A percentile compares a stretch with the other conserved stretches of the same genome.
Conservation (phyloP, 2,113 vertebrate genomes). For the Plecotus auritus region DNA sequence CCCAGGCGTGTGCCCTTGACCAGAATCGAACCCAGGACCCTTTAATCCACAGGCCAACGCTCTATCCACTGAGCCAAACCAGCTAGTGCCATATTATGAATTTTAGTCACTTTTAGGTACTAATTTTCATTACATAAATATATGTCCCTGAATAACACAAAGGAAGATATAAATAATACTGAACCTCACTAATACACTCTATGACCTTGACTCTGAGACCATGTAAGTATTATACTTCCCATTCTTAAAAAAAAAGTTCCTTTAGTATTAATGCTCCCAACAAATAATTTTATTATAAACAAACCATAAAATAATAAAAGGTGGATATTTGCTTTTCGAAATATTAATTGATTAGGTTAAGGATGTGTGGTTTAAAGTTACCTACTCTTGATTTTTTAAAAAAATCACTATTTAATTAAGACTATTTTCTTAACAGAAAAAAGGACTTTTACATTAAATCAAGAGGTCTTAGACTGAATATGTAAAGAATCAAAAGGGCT, state of each 20-base stretch:
- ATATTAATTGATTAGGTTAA: background rate
- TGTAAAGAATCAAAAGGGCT: background rate
- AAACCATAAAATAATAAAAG: background rate
- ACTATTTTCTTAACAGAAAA: background rate
- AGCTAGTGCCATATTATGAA: background rate
- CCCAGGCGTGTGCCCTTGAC: too few species aligned
- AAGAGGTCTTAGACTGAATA: background rate
- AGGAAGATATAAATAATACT: background rate
- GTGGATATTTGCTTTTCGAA: background rate
- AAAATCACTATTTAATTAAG: background rate
- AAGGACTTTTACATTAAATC: background rate
- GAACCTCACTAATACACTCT: background rate
- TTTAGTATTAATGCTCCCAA: background rate
- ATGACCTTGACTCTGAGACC: background rate
- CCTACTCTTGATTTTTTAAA: background rate
- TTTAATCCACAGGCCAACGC: too few species aligned
- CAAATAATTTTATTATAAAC: background rate
- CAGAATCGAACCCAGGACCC: too few species aligned
- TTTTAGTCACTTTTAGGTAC: slow-evolving; percentile 21
- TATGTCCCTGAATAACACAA: background rate
- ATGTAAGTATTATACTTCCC: background rate
- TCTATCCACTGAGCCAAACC: too few species aligned
- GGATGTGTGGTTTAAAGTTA: background rate
- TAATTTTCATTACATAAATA: background rate
- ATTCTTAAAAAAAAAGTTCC: background rate